Percentiles rank a stretch among this genome's conserved stretches.
phyloP scores from a whole-genome alignment of 2,888 invertebrate species.

The Drosophila hawaiiensis region DNA sequence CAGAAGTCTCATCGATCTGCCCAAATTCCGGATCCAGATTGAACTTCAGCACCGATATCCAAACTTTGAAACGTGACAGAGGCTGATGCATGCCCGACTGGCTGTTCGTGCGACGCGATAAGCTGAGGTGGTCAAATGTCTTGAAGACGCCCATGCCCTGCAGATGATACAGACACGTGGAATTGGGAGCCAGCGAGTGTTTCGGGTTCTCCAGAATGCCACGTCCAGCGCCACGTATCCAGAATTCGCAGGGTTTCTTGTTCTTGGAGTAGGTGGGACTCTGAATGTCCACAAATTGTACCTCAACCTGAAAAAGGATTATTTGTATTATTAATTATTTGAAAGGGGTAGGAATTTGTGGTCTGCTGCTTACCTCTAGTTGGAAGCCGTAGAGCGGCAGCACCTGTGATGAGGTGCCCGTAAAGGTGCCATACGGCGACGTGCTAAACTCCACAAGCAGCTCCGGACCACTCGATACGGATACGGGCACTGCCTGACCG shows the following conservation, averaged over 20 bases:
- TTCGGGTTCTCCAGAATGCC: conserved; percentile 93
- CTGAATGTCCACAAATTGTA: conserved; percentile 93
- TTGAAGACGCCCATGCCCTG: conserved; percentile 88
- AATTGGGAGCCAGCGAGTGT: conserved; percentile 94
- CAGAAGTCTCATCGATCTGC: conserved; percentile 83
- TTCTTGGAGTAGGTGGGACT: conserved; percentile 94
- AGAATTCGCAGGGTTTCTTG: conserved; percentile 94
- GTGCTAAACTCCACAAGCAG: conserved; percentile 95
- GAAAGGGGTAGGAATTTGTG: background rate
- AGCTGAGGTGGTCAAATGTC: conserved; percentile 86
- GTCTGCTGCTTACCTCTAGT: conserved; percentile 89
- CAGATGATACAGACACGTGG: conserved; percentile 95
- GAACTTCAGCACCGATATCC: conserved; percentile 95
- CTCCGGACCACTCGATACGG: conserved; percentile 94
- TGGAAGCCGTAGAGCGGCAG: conserved; percentile 95
- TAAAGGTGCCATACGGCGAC: conserved; percentile 94
- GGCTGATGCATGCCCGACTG: conserved; percentile 85
- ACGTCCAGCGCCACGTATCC: conserved; percentile 92
- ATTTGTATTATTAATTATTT: background rate
- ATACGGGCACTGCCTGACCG: conserved; percentile 93
- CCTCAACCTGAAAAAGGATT: conserved; percentile 86
- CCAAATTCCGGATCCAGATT: conserved; percentile 90
- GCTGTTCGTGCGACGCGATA: conserved; percentile 86
- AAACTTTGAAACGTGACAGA: conserved; percentile 90
- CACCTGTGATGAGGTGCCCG: conserved; percentile 90